Conservation (phyloP, 2,888 invertebrate species). For the Euphydryas editha region DNA sequence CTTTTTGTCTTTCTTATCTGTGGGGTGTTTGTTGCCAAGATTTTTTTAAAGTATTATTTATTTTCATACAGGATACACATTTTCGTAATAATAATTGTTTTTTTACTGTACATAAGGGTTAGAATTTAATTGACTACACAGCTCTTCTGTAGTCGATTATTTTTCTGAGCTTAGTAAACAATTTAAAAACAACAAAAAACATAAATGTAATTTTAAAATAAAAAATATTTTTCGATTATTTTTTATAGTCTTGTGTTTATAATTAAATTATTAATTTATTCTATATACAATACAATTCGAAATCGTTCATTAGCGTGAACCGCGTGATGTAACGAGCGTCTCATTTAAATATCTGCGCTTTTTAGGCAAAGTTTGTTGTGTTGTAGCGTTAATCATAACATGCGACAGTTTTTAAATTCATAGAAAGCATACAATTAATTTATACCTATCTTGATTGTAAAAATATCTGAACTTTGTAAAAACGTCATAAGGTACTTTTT, state of each 20-base stretch:
- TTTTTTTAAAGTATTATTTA: conserved; percentile 25
- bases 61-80: not conserved
- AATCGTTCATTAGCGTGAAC: conserved; percentile 65
- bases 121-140: no score
- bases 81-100: conserved; percentile 2
- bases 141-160: no score
- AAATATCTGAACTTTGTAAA: not conserved
- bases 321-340: conserved; percentile 63
- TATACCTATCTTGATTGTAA: not conserved
- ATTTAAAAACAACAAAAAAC: no score
- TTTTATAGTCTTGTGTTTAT: not conserved
- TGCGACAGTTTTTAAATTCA: conserved; percentile 55
- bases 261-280: not conserved
- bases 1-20: conserved; percentile 33
- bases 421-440: conserved; percentile 26
- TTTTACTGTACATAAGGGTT: no score
- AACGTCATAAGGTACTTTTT: not conserved
- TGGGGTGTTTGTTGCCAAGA: conserved; percentile 35
- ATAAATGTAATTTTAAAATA: no score
- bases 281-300: conserved; percentile 45
- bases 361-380: conserved; percentile 55
- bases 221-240: no score
- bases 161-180: no score
- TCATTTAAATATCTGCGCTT: conserved; percentile 72
- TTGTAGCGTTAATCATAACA: conserved; percentile 68